Base-by-base conservation (phyloP, 2,113 vertebrate genomes). In the Pterocles burchelli region DNA sequence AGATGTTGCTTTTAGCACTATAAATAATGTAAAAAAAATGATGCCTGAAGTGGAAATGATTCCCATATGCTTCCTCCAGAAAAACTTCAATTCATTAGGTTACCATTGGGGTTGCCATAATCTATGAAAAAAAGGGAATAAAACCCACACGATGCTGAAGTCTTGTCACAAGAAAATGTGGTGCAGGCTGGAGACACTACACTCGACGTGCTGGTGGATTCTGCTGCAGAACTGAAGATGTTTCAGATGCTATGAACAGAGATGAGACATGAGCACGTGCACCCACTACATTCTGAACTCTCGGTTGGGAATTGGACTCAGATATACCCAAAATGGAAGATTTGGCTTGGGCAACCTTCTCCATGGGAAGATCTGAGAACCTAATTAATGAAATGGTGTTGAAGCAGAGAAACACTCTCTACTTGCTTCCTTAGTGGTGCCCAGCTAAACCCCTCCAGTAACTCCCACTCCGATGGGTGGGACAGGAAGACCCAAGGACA, bases 161-260 rank as follows among this genome's bases (percentile, higher is more conserved):
- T 13, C 4, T 19, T 17, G 34, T 1, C 46, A 26, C 51, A 33
- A 26, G 4, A 68, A 55, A 49, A 55, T 0, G 7, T 15, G 58
- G 26, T 10, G 21, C 29, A 43, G 45, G 36, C 16, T 71, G 45
- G 33, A 51, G 55, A 59, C 10, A 7, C 24, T 33, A 3, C 15
- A 5, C 29, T 4, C 38, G 4, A 11, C 0, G 2, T 22, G 19
- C 13, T 28, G 41, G 6, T 0, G 8, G 65, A 9, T 26, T 72
- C 55, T 59, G 66, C 65, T 67, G 24, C 34, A 63, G 29, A 48
- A 7, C 21, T 20, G 28, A 10, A 52, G 73, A 28, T 1, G 51
- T 10, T 77, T 24, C 13, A 17, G 55, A 33, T 58, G 10, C 36
- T 38, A 33, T 7, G 43, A 65, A 5, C 0, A 61, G 25, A 31